Base-by-base conservation (phyloP, 2,888 invertebrate species). In the Lasioglossum villosulum region DNA sequence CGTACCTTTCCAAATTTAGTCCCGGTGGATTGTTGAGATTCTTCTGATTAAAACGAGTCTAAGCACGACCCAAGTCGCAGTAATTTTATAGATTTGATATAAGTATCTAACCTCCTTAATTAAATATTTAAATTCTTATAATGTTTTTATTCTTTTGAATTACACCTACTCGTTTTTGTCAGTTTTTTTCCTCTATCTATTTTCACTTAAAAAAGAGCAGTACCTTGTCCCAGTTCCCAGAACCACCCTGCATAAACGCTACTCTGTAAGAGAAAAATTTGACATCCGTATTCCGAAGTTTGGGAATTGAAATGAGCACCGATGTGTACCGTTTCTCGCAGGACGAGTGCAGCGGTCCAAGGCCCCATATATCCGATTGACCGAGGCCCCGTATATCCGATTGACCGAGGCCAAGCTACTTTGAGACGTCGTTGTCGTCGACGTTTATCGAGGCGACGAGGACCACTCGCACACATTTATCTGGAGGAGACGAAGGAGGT, bases 391-490 rank as follows among this genome's bases (percentile, higher is more conserved):
- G 80, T 82, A 70, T 80, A 86, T 80, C 77, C 87, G 71, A 76
- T 89, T 75, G 90, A 81, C 66, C 90, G 90, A 72, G 88, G 88
- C 70, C 90, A 76, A 81, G 84, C 79, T 45, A 81, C 84, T 75
- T 77, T 83, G 27, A 86, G 88, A 75, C 90, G 87, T 75, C 87
- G 91, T 52, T 23, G 52, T 23, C 56, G 56, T 78, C 88, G 87
- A 72, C 90, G 86, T 75, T 77, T 78, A 75, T 80, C 78, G 74
- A 90, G 78, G 79, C 90, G 86, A 59, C 84, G 78, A 66, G 87
- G 89, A 71, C 86, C 91, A 72, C 75, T 90, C 42, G 88, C 90
- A 56, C 91, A 92, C 82, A 89, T 92, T 87, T 91, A 91, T 89
- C 91, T 88, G 70, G 90, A 90, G 23, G 86, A 81, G 66, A 83